Percentiles rank a stretch among this genome's conserved stretches.
Conservation (phyloP, 2,797 vertebrate species). For the Hyperoplus immaculatus region DNA sequence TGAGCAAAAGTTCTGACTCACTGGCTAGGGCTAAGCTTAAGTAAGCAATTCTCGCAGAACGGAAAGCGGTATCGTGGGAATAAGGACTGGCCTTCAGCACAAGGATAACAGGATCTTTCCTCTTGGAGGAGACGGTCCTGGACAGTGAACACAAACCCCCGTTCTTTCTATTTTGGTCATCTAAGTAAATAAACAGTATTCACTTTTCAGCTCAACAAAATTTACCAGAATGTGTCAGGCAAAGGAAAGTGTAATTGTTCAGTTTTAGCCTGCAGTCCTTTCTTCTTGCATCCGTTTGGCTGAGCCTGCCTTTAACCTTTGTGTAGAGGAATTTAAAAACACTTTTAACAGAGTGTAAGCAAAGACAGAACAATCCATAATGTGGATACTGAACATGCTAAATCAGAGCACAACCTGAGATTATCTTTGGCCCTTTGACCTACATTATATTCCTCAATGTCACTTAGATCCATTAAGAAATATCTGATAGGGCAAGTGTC, state of each 20-base stretch:
- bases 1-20: slow-evolving; percentile 61
- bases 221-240: slow-evolving; percentile 1
- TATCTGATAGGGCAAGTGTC: not conserved
- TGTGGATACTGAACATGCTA: not conserved
- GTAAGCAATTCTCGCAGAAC: slow-evolving; percentile 61
- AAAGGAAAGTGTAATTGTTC: slow-evolving; percentile 37
- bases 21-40: slow-evolving; percentile 43
- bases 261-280: slow-evolving; percentile 16
- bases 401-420: not conserved
- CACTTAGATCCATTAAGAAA: slow-evolving; percentile 5
- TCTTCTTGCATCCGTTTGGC: slow-evolving; percentile 5
- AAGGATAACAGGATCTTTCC: slow-evolving; percentile 56
- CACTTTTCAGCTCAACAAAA: not conserved
- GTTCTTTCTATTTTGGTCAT: slow-evolving; percentile 48
- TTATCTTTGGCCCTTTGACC: slow-evolving; percentile 18
- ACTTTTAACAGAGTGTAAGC: not conserved
- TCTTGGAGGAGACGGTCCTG: slow-evolving; percentile 39
- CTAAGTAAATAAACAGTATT: slow-evolving; percentile 38
- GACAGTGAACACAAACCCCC: slow-evolving; percentile 29
- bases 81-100: slow-evolving; percentile 34
- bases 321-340: not conserved
- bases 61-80: slow-evolving; percentile 56
- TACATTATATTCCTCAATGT: not conserved
- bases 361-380: not conserved
- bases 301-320: slow-evolving; percentile 2